Base-by-base conservation (phyloP, 2,797 vertebrate species). In the Adelosebastes latens region DNA sequence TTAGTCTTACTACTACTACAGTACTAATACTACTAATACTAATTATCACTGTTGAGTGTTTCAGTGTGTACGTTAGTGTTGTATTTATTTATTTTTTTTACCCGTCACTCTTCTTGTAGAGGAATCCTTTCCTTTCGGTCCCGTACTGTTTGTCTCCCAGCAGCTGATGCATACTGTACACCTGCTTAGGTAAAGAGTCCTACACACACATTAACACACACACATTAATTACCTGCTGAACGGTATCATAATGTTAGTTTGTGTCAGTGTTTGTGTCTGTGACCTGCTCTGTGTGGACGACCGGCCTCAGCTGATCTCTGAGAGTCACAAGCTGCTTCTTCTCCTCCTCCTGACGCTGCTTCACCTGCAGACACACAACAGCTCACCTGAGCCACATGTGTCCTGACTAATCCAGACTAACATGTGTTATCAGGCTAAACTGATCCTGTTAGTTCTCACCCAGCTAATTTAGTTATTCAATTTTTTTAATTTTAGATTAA, bases 101-200 rank as follows among this genome's bases (percentile, higher is more conserved):
- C 96, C 97, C 97, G 14, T 96, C 94, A 20, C 96, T 97, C 93
- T 96, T 97, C 94, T 97, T 97, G 89, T 95, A 97, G 65, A 97
- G 96, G 73, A 87, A 95, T 34, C 96, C 97, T 0, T 90, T 68
- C 76, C 95, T 96, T 82, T 97, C 97, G 0, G 95, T 96, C 36
- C 97, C 95, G 0, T 96, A 96, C 68, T 96, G 95, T 88, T 96
- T 96, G 92, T 96, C 97, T 82, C 96, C 97, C 64, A 96, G 95
- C 77, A 97, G 94, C 91, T 97, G 97, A 83, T 97, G 96, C 96
- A 97, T 96, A 67, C 89, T 96, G 93, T 97, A 96, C 20, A 93
- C 91, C 84, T 95, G 95, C 81, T 95, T 96, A 53, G 92, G 95
- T 59, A 95, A 70, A 25, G 94, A 92, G 75, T 96, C 96, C 97